These are phyloP conservation scores for Drosophila littoralis DNA, from an alignment of 1,140 invertebrate genomes.

Conservation along the genomic window DNA sequence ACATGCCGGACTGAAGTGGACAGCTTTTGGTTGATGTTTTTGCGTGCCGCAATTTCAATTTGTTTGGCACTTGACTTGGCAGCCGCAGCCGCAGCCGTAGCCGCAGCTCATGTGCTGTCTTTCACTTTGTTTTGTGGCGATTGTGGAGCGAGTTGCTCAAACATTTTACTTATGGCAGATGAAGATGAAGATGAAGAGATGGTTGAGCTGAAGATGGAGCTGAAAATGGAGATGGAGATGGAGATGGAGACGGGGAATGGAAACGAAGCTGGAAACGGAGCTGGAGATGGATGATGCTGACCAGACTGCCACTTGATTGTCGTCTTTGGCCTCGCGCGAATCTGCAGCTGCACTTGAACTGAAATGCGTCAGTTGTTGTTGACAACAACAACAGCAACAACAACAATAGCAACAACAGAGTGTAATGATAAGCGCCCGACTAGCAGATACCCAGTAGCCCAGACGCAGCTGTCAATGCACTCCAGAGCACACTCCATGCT, in stretches of 20 bases:
- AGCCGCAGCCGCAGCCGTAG: constrained; percentile 27
- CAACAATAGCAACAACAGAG: constrained; percentile 2
- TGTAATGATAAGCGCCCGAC: not conserved
- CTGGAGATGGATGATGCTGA: constrained; percentile 25
- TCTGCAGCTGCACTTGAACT: constrained; percentile 76
- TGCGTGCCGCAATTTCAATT: constrained; percentile 80
- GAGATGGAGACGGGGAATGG: constrained; percentile 4
- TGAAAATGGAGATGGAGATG: constrained; percentile 11
- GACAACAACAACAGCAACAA: constrained; percentile 20
- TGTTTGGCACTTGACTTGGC: constrained; percentile 59
- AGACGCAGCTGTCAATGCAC: not conserved
- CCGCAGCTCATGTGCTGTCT: constrained; percentile 40
- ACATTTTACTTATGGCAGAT: constrained; percentile 71
- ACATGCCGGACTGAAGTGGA: not conserved
- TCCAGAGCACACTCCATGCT: no score
- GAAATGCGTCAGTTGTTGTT: constrained; percentile 69
- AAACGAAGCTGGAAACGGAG: not conserved
- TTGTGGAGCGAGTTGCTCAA: constrained; percentile 69
- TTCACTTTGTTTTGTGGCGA: constrained; percentile 63
- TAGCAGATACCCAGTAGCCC: not conserved
- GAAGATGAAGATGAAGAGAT: constrained; percentile 32
- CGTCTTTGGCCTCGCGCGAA: constrained; percentile 33
- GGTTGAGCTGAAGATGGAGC: constrained; percentile 19
- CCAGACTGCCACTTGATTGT: constrained; percentile 56
- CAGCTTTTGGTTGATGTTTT: constrained; percentile 66